Evolutionary conservation across 2,888 invertebrate genomes (phyloP).

Genomic region (Phortica okadai): DNA sequence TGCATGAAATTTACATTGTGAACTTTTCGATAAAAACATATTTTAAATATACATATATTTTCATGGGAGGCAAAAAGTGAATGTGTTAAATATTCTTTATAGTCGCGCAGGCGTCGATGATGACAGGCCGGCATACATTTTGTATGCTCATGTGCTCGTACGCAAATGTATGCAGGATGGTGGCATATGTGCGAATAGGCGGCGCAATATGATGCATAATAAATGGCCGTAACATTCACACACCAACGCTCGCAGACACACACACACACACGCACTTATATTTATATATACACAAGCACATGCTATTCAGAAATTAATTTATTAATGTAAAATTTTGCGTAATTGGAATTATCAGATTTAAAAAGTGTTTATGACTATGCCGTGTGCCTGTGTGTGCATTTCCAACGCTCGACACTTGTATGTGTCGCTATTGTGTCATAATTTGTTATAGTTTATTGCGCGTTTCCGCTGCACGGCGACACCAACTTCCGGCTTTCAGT

Average conservation of each 20-base stretch:
- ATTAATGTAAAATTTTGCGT: conserved; percentile 7
- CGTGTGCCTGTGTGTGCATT: conserved; percentile 20
- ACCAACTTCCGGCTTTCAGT: not conserved
- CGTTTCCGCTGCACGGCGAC: conserved; percentile 17
- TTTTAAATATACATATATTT: not conserved
- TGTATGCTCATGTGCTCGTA: not conserved
- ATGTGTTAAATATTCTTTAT: conserved; percentile 25
- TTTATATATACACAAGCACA: not conserved
- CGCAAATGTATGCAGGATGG: not conserved
- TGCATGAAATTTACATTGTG: not conserved
- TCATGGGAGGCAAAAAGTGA: not conserved
- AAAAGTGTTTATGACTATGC: not conserved
- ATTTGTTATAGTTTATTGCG: conserved; percentile 31
- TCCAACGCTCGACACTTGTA: not conserved
- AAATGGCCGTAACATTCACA: not conserved
- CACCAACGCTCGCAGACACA: not conserved
- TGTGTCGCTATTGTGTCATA: conserved; percentile 18
- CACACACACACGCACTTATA: not conserved
- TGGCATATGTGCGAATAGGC: not conserved
- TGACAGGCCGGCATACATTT: not conserved
- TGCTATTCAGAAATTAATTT: conserved; percentile 21
- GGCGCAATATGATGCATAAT: not conserved
- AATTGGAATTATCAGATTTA: conserved; percentile 28
- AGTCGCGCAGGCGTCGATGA: conserved; percentile 22
- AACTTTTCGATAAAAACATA: not conserved